Evolutionary conservation across 53 echinoderm and acorn worm genomes (phyloP).

Genomic region (Hippasteria phrygiana): DNA sequence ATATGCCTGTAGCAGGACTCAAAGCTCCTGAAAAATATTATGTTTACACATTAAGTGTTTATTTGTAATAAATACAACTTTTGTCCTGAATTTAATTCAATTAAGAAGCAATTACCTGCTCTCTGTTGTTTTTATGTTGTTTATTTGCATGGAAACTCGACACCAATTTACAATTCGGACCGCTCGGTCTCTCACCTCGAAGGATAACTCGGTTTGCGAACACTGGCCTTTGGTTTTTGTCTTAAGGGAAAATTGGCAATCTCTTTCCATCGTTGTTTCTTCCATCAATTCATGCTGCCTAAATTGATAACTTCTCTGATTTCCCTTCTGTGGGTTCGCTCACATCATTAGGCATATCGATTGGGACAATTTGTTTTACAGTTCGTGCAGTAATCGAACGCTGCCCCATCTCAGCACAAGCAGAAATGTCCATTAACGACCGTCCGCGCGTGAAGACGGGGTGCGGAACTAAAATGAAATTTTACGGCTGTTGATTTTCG

Average conservation of each 20-base stretch:
- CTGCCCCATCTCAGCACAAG: neutral
- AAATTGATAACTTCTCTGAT: no score
- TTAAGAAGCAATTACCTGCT: neutral
- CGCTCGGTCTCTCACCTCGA: neutral
- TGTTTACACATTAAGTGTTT: no score
- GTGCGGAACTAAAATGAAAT: constrained; percentile 50
- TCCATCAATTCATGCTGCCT: no score
- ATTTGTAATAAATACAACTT: neutral
- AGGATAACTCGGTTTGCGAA: neutral
- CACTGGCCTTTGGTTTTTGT: neutral
- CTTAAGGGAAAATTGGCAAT: no score
- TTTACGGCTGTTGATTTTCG: constrained; percentile 38
- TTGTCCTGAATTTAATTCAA: neutral
- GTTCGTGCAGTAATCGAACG: neutral
- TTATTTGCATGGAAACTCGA: neutral
- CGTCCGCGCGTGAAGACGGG: neutral
- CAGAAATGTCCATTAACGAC: constrained; percentile 4
- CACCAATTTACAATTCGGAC: neutral
- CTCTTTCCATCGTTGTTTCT: neutral
- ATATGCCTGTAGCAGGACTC: no score
- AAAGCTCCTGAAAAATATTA: no score
- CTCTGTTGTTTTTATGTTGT: neutral
- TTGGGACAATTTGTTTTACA: neutral
- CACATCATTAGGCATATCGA: no score
- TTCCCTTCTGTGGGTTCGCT: no score